Evolutionary conservation across 2,888 invertebrate genomes (phyloP), one percentile per base, ranked within the genome.

Genomic region (Lithodes maja): DNA sequence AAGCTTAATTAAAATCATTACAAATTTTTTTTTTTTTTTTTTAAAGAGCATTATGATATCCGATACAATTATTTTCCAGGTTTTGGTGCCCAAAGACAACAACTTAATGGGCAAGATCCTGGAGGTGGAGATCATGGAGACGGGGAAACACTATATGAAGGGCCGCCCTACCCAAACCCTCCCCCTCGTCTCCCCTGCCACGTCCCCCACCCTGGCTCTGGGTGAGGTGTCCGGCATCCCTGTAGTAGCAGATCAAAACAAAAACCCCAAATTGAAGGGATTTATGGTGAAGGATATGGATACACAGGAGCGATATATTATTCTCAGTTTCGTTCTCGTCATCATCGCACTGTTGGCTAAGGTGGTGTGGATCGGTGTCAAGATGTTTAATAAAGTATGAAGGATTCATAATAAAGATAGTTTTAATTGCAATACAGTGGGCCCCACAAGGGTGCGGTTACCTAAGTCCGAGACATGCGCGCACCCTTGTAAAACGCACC

Each of bases 91-190:
- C 0, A 96, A 97, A 94, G 95, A 95, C 3, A 95, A 96, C 0
- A 95, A 95, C 92, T 96, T 96, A 79, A 95, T 98, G 95, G 99
- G 99, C 0, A 97, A 97, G 93, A 95, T 96, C 93, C 94, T 99
- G 0, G 95, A 95, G 0, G 98, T 99, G 0, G 95, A 95, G 93
- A 97, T 99, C 61, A 87, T 87, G 12, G 91, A 91, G 77, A 91
- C 91, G 1, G 91, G 91, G 49, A 91, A 91, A 69, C 91, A 91
- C 78, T 91, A 90, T 83, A 83, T 91, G 90, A 81, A 75, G 15
- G 89, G 91, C 9, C 85, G 83, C 9, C 87, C 87, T 17, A 61
- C 77, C 54, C 85, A 87, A 71, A 87, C 87, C n/a, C 78, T 69
- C 9, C 54, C 53, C 33, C 86, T 85, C 49, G 33, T 79, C 17